Conservation (phyloP, 2,797 vertebrate species). For the Alca torda region DNA sequence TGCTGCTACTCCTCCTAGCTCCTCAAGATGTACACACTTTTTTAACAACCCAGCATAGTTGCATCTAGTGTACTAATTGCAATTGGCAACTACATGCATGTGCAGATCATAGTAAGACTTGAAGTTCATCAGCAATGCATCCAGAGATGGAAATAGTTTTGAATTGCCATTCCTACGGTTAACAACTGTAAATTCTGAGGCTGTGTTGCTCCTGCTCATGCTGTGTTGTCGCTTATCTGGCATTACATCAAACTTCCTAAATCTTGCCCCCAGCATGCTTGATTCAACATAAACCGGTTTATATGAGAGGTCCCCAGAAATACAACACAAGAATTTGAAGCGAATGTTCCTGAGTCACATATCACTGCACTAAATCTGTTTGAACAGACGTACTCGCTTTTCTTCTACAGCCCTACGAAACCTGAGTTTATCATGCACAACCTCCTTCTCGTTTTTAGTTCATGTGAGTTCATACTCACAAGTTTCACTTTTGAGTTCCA, state of each 20-base stretch:
- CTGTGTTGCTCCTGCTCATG: not conserved
- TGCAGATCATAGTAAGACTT: not conserved
- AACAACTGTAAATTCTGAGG: not conserved
- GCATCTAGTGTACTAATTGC: fast-evolving
- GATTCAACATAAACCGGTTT: not conserved
- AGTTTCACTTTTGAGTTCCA: not conserved
- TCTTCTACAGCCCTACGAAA: not conserved
- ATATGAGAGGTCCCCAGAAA: not conserved
- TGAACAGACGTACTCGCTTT: fast-evolving
- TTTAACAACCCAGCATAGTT: not conserved
- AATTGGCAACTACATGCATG: fast-evolving
- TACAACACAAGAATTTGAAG: not conserved
- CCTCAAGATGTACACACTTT: not conserved
- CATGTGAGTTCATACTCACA: fast-evolving
- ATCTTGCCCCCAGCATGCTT: not conserved
- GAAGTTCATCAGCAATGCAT: not conserved
- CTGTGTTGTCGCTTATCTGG: not conserved
- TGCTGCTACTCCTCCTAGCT: not conserved
- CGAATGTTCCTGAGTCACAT: fast-evolving
- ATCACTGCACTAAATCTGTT: not conserved
- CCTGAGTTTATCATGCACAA: not conserved
- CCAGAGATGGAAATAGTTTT: not conserved
- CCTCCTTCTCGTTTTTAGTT: not conserved
- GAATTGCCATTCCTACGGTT: not conserved
- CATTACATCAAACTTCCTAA: not conserved